Percentiles rank a stretch among this genome's conserved stretches.
phyloP scores from a whole-genome alignment of 2,888 invertebrate genomes.

The Leptura quadrifasciata region DNA sequence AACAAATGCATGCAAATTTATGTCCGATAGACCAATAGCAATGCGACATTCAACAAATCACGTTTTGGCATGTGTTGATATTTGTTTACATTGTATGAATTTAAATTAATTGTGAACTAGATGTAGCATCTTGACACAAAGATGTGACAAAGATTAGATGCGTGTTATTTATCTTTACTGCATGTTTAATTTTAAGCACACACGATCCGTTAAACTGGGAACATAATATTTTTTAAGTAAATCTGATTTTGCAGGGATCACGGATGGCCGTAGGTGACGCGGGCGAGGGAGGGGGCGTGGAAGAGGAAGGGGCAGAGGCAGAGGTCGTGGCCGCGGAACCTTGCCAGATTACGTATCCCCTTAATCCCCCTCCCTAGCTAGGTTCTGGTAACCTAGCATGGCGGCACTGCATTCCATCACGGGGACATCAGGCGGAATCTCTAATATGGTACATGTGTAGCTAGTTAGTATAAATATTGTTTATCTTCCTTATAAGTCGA shows the following conservation, averaged over 20 bases:
- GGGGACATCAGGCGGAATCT: conserved; percentile 35
- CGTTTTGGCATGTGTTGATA: no score
- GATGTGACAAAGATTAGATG: no score
- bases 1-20: no score
- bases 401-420: conserved; percentile 47
- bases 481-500: conserved; percentile 33
- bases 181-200: background rate
- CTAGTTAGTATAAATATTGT: conserved; percentile 32
- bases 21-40: no score
- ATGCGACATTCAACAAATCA: no score
- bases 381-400: conserved; percentile 38
- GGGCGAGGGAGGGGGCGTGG: conserved; percentile 90
- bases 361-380: conserved; percentile 68
- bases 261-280: conserved; percentile 90
- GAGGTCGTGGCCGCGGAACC: conserved; percentile 82
- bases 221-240: conserved; percentile 50
- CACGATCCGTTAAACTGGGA: background rate
- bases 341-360: conserved; percentile 72
- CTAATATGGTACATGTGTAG: conserved; percentile 31
- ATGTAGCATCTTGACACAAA: no score
- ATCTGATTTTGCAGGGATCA: conserved; percentile 78
- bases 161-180: background rate
- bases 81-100: no score
- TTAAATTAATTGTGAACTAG: no score
- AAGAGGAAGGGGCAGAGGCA: conserved; percentile 84